Percentiles rank a stretch among this genome's conserved stretches.
phyloP scores from a whole-genome alignment of 2,888 invertebrate genomes.

The Drosophila lutescens region DNA sequence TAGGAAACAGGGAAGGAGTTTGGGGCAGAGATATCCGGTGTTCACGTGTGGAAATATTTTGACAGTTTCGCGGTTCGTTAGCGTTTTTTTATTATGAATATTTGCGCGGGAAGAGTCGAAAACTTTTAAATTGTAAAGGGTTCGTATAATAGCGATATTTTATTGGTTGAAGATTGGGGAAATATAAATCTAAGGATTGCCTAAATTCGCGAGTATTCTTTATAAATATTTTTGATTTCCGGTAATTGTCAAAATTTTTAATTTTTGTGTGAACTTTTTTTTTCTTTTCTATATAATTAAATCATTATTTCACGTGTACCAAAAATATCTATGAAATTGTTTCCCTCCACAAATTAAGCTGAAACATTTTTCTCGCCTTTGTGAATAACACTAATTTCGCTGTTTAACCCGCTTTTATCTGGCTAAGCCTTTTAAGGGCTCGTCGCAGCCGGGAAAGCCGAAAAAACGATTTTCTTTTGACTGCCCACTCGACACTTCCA shows the following conservation, averaged over 20 bases:
- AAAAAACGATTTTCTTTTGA: constrained; percentile 32
- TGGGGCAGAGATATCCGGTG: constrained; percentile 17
- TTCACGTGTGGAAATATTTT: constrained; percentile 74
- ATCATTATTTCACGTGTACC: too few species aligned
- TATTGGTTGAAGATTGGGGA: background rate
- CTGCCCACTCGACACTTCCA: constrained; percentile 39
- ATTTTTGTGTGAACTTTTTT: too few species aligned
- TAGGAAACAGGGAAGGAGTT: background rate
- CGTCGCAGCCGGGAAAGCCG: constrained; percentile 20
- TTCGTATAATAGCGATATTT: background rate
- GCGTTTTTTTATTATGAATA: constrained; percentile 31
- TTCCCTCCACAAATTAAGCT: background rate
- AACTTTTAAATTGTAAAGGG: constrained; percentile 6
- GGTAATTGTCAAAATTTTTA: too few species aligned
- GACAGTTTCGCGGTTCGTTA: constrained; percentile 81
- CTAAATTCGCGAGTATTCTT: too few species aligned
- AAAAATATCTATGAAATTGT: too few species aligned
- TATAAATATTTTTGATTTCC: too few species aligned
- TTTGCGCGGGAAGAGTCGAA: background rate
- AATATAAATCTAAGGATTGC: too few species aligned
- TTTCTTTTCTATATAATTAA: too few species aligned
- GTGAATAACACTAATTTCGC: constrained; percentile 19
- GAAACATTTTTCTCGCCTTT: background rate
- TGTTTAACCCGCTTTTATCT: constrained; percentile 30
- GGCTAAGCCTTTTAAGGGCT: constrained; percentile 28